A percentile compares a stretch with the other conserved stretches of the same genome.
These are phyloP conservation scores for Hystrix brachyura DNA, from an alignment of 2,113 vertebrate genomes.

Conservation along the genomic window DNA sequence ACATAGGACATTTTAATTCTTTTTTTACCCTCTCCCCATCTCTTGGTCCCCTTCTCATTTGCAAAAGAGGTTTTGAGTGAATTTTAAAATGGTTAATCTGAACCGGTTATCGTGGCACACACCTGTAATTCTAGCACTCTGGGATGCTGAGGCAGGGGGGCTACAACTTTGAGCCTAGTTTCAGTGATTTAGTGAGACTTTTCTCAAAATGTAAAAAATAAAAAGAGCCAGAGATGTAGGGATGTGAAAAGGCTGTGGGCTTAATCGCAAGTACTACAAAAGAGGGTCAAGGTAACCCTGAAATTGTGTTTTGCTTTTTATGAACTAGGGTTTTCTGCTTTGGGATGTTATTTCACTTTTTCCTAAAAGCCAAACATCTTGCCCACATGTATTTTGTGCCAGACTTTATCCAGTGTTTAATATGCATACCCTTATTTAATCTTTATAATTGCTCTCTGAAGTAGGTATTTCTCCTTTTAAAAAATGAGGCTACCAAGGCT, in stretches of 20 bases:
- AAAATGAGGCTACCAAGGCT: neutral
- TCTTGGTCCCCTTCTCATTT: neutral
- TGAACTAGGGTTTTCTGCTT: neutral
- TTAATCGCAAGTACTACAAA: neutral
- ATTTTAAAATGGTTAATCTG: neutral
- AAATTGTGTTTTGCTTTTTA: constrained; percentile 25
- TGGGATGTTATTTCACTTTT: neutral
- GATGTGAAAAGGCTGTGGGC: too few species aligned
- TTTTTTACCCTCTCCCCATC: too few species aligned
- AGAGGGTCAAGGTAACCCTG: neutral
- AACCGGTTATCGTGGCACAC: neutral
- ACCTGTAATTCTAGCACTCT: neutral
- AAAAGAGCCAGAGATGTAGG: too few species aligned
- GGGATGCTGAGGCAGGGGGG: neutral
- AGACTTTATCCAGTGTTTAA: neutral
- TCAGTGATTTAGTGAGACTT: too few species aligned
- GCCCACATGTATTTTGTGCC: constrained; percentile 34
- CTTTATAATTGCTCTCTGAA: neutral
- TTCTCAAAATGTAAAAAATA: too few species aligned
- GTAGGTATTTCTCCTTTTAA: neutral
- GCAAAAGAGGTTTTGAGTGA: neutral
- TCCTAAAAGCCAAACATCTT: neutral
- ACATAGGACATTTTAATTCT: too few species aligned
- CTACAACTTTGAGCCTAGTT: neutral
- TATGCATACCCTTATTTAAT: neutral